phyloP scores from a whole-genome alignment of 2,888 invertebrate species.

The Hyles lineata region DNA sequence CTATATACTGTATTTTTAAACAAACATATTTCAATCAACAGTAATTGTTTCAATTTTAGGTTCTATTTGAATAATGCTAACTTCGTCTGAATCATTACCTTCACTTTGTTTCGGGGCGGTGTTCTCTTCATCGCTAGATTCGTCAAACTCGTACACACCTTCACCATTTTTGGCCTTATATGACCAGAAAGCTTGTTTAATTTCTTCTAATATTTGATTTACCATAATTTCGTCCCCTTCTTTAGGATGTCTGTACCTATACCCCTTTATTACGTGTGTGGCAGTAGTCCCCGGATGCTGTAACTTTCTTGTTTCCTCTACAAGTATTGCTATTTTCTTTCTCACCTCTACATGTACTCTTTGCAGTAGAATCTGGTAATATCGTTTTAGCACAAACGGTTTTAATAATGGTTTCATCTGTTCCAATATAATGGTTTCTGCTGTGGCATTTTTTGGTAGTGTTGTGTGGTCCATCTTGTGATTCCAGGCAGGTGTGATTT shows the following conservation, averaged over 20 bases:
- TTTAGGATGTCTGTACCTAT: background rate
- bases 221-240: background rate
- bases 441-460: background rate
- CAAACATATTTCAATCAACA: too few relatives aligned
- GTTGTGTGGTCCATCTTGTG: background rate
- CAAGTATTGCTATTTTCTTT: background rate
- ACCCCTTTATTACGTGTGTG: background rate
- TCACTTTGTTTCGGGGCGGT: background rate
- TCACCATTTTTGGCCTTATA: slow-evolving; percentile 5
- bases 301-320: background rate
- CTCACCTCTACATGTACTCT: background rate
- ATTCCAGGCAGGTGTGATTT: background rate
- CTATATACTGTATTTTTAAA: too few relatives aligned
- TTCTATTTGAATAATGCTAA: too few relatives aligned
- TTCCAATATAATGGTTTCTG: background rate
- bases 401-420: background rate
- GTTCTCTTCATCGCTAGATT: slow-evolving; percentile 3
- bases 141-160: slow-evolving; percentile 1
- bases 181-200: slow-evolving; percentile 1
- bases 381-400: background rate
- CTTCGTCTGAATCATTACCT: background rate
- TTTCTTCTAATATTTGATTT: background rate
- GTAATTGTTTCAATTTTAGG: too few relatives aligned
- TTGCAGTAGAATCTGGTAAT: slow-evolving; percentile 3
- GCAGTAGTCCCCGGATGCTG: background rate